Evolutionary conservation across 2,888 invertebrate genomes (phyloP).

Genomic region (Agrenia bidenticulata): DNA sequence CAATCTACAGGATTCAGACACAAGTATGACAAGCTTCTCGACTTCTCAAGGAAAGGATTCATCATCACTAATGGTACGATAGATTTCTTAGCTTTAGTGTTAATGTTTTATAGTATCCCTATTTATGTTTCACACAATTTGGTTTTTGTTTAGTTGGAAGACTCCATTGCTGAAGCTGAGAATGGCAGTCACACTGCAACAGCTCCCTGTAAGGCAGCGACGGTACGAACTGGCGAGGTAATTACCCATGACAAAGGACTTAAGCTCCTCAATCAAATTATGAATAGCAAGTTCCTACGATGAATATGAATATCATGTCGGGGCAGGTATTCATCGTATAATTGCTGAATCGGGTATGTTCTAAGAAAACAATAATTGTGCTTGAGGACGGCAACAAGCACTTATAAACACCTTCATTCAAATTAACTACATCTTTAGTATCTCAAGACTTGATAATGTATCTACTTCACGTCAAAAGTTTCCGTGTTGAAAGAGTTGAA

Average conservation of each 20-base stretch:
- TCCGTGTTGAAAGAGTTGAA: too few relatives aligned
- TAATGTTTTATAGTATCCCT: background rate
- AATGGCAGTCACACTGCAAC: slow-evolving; percentile 20
- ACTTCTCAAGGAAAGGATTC: slow-evolving; percentile 7
- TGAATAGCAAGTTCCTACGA: slow-evolving; percentile 18
- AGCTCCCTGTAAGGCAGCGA: slow-evolving; percentile 24
- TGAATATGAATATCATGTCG: slow-evolving; percentile 16
- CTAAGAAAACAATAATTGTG: background rate
- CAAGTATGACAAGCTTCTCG: slow-evolving; percentile 11
- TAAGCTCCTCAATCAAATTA: slow-evolving; percentile 14
- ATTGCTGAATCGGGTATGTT: background rate
- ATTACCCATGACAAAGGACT: slow-evolving; percentile 3
- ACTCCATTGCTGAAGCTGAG: slow-evolving; percentile 21
- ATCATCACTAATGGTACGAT: too few relatives aligned
- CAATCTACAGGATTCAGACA: slow-evolving; percentile 9
- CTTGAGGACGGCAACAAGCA: too few relatives aligned
- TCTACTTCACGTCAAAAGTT: too few relatives aligned
- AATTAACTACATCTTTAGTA: too few relatives aligned
- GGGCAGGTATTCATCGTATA: slow-evolving; percentile 11
- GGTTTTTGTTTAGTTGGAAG: slow-evolving; percentile 26
- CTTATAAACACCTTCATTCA: too few relatives aligned
- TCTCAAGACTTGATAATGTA: too few relatives aligned
- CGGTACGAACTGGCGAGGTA: slow-evolving; percentile 33
- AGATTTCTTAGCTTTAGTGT: background rate
- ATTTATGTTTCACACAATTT: background rate